Evolutionary conservation across 2,797 vertebrate genomes (phyloP), one percentile per base, ranked within the genome.

Genomic region (Nothura maculosa): DNA sequence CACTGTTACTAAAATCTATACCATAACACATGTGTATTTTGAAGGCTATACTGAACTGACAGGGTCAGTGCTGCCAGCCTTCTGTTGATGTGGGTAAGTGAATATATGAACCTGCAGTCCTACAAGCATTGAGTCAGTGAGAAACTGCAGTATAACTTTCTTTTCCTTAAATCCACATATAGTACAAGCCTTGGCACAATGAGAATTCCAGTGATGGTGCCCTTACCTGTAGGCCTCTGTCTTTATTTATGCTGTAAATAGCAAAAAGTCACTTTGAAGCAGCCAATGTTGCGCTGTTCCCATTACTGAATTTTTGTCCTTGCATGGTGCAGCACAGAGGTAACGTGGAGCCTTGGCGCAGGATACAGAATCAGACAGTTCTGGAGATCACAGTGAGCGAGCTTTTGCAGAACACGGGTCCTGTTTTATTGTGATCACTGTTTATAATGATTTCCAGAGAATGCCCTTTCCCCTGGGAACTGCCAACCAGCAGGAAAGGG

Each of bases 1-100:
- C 86, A 70, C 54, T 43, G 67, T 36, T 68, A 58, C 1, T 34
- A 60, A 63, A 79, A 67, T 52, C 34, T 55, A 14, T 40, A 1
- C 18, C 18, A 1, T 2, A 22, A 17, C 18, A 5, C 10, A 18
- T 7, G 21, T 10, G 36, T 24, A 3, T 42, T 3, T 5, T 4
- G 82, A n/a, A 73, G 40, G 22, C 32, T 36, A 14, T 4, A 0
- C 57, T 17, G 48, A 62, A 8, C 36, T 50, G 72, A 54, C 45
- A 21, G 24, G 40, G 57, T 50, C 40, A 16, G n/a, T 19, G 20
- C 15, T 61, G 40, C 45, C 63, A 34, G 43, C 24, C 21, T 25
- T 54, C 48, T 47, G 1, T 18, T 55, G n/a, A 4, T 66, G 45
- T n/a, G 21, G 21, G 55, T 40, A 57, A n/a, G 45, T 34, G 40